Conservation (phyloP, 2,113 vertebrate species). For the Gymnarchus niloticus region DNA sequence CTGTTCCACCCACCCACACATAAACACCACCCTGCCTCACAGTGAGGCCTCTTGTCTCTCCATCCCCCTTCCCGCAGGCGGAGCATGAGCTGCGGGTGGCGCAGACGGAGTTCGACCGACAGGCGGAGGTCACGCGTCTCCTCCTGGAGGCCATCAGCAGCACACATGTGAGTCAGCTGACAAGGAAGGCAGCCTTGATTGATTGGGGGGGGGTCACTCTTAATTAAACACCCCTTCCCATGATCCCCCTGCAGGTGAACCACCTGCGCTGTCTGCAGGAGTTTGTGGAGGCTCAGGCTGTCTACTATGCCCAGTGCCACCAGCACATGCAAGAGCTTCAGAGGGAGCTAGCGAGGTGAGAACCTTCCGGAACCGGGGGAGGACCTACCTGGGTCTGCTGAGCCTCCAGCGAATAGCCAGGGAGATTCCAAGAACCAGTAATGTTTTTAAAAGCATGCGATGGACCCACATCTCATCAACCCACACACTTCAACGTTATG, state of each 20-base stretch:
- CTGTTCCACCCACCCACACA: background rate
- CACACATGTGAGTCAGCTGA: slow-evolving; percentile 72
- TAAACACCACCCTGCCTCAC: background rate
- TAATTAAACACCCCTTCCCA: background rate
- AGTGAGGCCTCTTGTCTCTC: background rate
- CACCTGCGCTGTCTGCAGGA: slow-evolving; percentile 85
- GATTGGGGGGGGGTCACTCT: background rate
- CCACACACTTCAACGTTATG: background rate
- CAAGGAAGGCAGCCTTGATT: background rate
- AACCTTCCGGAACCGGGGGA: background rate
- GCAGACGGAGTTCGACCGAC: slow-evolving; percentile 88
- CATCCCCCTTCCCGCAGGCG: slow-evolving; percentile 62
- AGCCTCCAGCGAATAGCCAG: too few species aligned
- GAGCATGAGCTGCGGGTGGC: slow-evolving; percentile 85
- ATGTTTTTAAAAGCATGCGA: background rate
- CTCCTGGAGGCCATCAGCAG: slow-evolving; percentile 79
- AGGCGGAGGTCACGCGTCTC: slow-evolving; percentile 78
- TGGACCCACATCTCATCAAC: background rate
- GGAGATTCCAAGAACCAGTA: too few species aligned
- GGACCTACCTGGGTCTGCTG: background rate
- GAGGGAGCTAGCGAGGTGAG: slow-evolving; percentile 85
- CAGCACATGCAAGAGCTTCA: slow-evolving; percentile 87
- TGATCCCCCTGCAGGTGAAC: slow-evolving; percentile 61
- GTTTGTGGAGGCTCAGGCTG: slow-evolving; percentile 87
- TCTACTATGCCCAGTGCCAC: slow-evolving; percentile 85